Base-by-base conservation (phyloP, 2,797 vertebrate genomes). In the Coendou prehensilis region DNA sequence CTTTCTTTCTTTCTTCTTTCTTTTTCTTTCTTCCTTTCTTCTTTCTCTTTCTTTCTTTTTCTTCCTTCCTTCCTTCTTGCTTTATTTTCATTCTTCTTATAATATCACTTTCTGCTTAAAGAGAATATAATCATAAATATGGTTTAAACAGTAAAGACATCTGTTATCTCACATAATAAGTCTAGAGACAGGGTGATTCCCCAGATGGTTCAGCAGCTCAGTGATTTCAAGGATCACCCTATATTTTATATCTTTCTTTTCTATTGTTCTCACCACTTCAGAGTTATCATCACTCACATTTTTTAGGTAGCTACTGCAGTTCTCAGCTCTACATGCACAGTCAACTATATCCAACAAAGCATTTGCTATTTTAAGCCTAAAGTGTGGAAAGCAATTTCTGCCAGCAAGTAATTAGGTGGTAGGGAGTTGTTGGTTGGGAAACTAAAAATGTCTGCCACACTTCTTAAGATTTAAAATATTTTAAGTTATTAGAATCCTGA, bases 381-480 rank as follows among this genome's bases (percentile, higher is more conserved):
- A 89, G 47, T 73, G 4, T 88, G 41, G 78, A 96, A 94, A 95
- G 54, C 14, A 85, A 90, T 90, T 89, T 95, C 50, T 96, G 41
- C 93, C 59, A 93, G 59, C 59, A 81, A 88, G 64, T 92, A 87
- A 89, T 83, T 95, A 96, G 52, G 33, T 17, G 41, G 26, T 80
- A 93, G 76, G 71, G 6, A 83, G 17, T 3, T 83, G 18, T 37
- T 87, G 10, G 59, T 85, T 97, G 45, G 17, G 59, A 80, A 95
- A 90, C 61, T 80, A 93, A 89, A 86, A 93, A 83, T 83, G 91
- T 71, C 28, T 80, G 41, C 54, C 81, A 96, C 45, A 91, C 0
- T 61, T 96, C 64, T 81, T 57, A 76, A 96, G 64, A 85, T 78
- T 93, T 81, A 83, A 95, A 84, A 81, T 93, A 95, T 83, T 86